phyloP scores from a whole-genome alignment of 2,888 invertebrate genomes.

The Hirtodrosophila duncani region DNA sequence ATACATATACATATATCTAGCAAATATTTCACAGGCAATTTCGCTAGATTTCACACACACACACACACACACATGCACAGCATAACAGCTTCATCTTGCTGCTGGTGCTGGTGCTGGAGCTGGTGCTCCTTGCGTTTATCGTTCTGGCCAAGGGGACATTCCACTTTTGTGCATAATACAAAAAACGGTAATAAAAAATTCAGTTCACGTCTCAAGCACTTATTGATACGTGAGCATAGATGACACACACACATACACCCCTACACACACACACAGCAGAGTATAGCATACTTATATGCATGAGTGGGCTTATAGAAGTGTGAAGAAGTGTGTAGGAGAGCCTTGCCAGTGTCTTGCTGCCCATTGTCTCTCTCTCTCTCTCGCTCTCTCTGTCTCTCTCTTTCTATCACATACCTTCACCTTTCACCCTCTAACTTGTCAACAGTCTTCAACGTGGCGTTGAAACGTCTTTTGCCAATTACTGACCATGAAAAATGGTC shows the following conservation, averaged over 20 bases:
- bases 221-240: conserved; percentile 71
- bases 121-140: conserved; percentile 7
- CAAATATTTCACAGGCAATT: conserved; percentile 69
- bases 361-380: neutral
- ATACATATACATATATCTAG: conserved; percentile 24
- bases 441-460: too few species aligned
- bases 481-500: conserved; percentile 54
- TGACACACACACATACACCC: conserved; percentile 40
- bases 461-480: conserved; percentile 46
- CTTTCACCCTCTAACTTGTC: too few species aligned
- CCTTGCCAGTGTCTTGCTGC: conserved; percentile 1
- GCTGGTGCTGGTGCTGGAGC: conserved; percentile 12
- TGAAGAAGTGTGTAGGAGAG: neutral
- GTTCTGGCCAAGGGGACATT: conserved; percentile 29
- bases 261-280: too few species aligned
- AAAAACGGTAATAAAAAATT: conserved; percentile 62
- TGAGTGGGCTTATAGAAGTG: neutral
- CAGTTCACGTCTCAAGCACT: conserved; percentile 69
- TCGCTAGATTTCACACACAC: conserved; percentile 54
- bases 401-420: too few species aligned
- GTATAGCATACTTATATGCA: too few species aligned
- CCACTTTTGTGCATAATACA: conserved; percentile 60
- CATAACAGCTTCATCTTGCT: conserved; percentile 12
- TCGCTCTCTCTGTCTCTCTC: too few species aligned
- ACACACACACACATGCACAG: conserved; percentile 38